Percentiles rank a stretch among this genome's conserved stretches.
Conservation (phyloP, 2,113 vertebrate species). For the Loxodonta africana region DNA sequence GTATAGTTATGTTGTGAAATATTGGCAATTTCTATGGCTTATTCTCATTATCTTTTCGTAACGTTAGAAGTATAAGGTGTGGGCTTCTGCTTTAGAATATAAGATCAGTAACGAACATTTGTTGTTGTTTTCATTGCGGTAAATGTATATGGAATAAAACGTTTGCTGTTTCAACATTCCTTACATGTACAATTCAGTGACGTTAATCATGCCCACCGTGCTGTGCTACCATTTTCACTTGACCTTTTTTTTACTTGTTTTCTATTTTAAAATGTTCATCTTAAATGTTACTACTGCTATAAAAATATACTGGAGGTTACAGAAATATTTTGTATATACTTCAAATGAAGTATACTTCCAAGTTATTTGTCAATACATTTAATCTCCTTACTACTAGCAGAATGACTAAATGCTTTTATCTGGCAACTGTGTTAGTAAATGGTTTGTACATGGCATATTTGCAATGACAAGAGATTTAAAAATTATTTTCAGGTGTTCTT, state of each 20-base stretch:
- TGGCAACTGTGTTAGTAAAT: constrained; percentile 32
- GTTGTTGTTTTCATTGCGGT: background rate
- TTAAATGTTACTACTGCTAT: constrained; percentile 31
- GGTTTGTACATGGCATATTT: background rate
- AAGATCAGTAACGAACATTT: constrained; percentile 47
- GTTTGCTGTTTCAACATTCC: background rate
- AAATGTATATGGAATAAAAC: background rate
- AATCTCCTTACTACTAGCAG: constrained; percentile 47
- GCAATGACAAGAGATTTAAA: constrained; percentile 12
- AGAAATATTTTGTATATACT: constrained; percentile 48
- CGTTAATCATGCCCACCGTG: background rate
- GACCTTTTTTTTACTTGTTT: constrained; percentile 6
- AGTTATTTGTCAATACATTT: constrained; percentile 62
- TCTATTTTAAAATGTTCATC: constrained; percentile 33
- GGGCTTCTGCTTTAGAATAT: constrained; percentile 30
- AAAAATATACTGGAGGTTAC: background rate
- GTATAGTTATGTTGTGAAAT: background rate
- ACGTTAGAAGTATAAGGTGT: background rate
- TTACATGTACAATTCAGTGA: background rate
- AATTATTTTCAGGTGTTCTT: constrained; percentile 54
- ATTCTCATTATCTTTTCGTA: constrained; percentile 47
- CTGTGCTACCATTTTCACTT: background rate
- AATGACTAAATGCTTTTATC: constrained; percentile 54
- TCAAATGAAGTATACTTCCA: constrained; percentile 27
- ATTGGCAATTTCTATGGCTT: background rate